Base-by-base conservation (phyloP, 2,888 invertebrate species). In the Dexiosoma caninum region DNA sequence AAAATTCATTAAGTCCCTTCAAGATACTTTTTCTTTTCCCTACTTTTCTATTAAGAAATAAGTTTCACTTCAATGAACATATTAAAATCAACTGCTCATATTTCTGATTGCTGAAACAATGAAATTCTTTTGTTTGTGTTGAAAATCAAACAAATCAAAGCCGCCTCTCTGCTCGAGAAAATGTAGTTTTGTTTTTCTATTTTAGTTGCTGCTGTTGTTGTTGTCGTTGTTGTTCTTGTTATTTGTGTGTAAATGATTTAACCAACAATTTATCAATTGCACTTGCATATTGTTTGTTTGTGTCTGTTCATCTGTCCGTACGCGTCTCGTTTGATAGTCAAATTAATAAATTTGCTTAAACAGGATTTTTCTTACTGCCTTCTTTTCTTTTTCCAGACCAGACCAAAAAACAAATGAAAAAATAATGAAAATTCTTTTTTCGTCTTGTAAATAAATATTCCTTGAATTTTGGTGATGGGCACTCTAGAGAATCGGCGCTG, bases 241-340 rank as follows among this genome's bases (percentile, higher is more conserved):
- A 16, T 10, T 40, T 57, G 46, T 30, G 30, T 59, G 49, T 37
- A 53, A 46, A 40, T 42, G 23, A 42, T 44, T 75, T 67, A 59
- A 60, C 75, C 35, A 67, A 49, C 75, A 80, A 80, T 75, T 80
- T 70, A 80, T 80, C 75, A 80, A 80, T 70, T 71, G 59, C 75
- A 30, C 44, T 60, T 51, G 21, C 49, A 23, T 44, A 53, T 75
- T 60, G 60, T 62, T 23, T 42, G 60, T 9, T 44, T 14, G n/a
- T 14, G 35, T 27, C 30, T 12, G 49, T 59, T 14, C 16, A 14
- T 4, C n/a, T n/a, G 69, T 35, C n/a, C 19, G 12, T 1, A 19
- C 32, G 8, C 19, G 8, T 35, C 55, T 19, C 16, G 9, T 1
- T 27, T 35, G 8, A 35, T 42, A 42, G 59, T 60, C 60, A 57